phyloP scores from a whole-genome alignment of 2,113 vertebrate species.

The Psammodynastes pulverulentus region DNA sequence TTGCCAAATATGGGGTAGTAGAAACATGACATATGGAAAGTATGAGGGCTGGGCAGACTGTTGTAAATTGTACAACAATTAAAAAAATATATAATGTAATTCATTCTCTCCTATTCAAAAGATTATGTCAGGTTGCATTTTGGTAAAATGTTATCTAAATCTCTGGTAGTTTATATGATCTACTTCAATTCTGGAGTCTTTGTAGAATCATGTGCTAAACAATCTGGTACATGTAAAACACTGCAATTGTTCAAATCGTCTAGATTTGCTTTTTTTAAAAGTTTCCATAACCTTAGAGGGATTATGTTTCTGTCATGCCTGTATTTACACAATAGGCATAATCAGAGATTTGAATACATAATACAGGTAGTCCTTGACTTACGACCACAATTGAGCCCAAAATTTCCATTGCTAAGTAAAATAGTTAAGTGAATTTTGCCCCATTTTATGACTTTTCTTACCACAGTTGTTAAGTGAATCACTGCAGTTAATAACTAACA shows the following conservation, averaged over 20 bases:
- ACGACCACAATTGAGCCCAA: not conserved
- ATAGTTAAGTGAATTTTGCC: not conserved
- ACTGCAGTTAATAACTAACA: not conserved
- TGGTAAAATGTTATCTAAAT: not conserved
- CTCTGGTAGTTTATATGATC: not conserved
- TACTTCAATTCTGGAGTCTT: too few relatives aligned
- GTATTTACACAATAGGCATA: not conserved
- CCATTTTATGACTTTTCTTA: not conserved
- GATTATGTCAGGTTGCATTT: not conserved
- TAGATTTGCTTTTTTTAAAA: not conserved
- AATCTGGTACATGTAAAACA: not conserved
- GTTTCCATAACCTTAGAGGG: not conserved
- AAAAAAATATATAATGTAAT: not conserved
- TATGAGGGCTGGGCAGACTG: not conserved
- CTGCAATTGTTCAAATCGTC: not conserved
- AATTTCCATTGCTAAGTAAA: not conserved
- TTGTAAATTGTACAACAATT: not conserved
- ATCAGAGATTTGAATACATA: not conserved
- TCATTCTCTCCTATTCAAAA: not conserved
- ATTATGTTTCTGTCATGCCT: not conserved
- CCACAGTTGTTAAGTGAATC: not conserved
- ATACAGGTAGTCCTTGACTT: not conserved
- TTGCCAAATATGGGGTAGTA: not conserved
- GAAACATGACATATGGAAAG: not conserved
- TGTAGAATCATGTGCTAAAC: not conserved